Percentiles rank a stretch among this genome's conserved stretches.
Evolutionary conservation across 2,797 vertebrate genomes (phyloP).

Genomic region (Coluber constrictor): DNA sequence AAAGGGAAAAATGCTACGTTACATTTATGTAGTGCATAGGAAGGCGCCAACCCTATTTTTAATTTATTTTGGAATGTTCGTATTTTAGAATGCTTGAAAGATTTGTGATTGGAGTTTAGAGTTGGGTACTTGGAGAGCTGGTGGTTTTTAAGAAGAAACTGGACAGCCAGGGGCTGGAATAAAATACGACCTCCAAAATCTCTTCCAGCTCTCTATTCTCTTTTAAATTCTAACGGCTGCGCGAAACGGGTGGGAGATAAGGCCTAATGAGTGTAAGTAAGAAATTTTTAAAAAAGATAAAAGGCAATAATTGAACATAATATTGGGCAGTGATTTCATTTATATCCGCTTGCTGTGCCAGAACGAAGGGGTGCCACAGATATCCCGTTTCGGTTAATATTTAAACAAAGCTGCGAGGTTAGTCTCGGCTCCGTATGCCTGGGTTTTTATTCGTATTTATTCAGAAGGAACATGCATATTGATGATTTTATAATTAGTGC

Average conservation of each 20-base stretch:
- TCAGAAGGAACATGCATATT: constrained; percentile 6
- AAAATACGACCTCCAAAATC: too few species aligned
- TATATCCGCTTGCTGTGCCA: neutral
- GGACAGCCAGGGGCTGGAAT: too few species aligned
- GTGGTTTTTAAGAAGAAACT: neutral
- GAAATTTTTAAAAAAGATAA: neutral
- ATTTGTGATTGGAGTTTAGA: neutral
- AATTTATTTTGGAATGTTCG: neutral
- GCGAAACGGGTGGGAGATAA: neutral
- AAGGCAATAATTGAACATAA: neutral
- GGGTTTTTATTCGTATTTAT: neutral
- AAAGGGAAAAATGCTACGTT: constrained; percentile 2
- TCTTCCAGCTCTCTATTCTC: too few species aligned
- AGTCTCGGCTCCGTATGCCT: neutral
- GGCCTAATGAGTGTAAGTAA: neutral
- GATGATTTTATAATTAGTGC: constrained; percentile 17
- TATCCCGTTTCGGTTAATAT: neutral
- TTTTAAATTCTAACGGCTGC: neutral
- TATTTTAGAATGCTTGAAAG: neutral
- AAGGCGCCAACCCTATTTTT: neutral
- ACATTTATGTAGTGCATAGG: neutral
- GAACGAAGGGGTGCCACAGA: neutral
- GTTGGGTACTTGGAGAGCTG: neutral
- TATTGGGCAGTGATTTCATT: neutral
- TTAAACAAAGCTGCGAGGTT: neutral